These are phyloP conservation scores for Nothocercus julius DNA, from an alignment of 2,113 vertebrate genomes.

Conservation along the genomic window DNA sequence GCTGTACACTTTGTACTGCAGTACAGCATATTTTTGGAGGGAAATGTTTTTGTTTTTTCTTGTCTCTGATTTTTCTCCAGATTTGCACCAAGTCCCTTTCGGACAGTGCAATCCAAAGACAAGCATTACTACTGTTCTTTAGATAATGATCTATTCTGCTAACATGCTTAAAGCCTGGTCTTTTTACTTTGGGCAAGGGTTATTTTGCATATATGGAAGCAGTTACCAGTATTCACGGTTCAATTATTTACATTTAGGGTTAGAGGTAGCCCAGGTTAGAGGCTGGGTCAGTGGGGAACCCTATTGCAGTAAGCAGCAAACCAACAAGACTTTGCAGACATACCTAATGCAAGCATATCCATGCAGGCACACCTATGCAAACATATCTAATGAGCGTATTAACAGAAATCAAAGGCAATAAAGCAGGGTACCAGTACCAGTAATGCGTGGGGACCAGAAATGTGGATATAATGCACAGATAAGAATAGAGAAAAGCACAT, in stretches of 20 bases:
- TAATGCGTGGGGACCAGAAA: neutral
- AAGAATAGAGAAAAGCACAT: neutral
- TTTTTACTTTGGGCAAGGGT: neutral
- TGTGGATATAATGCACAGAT: neutral
- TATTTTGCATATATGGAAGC: neutral
- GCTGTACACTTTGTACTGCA: neutral
- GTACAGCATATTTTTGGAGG: neutral
- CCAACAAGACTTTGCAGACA: neutral
- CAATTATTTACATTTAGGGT: neutral
- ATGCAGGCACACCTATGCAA: neutral
- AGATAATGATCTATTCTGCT: slow-evolving; percentile 3
- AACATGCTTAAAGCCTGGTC: neutral
- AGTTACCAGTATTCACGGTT: neutral
- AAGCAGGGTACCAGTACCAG: neutral
- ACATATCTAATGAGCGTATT: neutral
- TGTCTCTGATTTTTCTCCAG: neutral
- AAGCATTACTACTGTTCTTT: neutral
- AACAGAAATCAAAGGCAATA: neutral
- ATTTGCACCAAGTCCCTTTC: neutral
- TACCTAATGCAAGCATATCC: neutral
- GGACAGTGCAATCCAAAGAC: neutral
- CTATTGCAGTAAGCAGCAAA: neutral
- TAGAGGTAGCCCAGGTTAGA: neutral
- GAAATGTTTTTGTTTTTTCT: neutral
- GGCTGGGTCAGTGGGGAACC: neutral